Evolutionary conservation across 2,888 invertebrate genomes (phyloP).

Genomic region (Emmelina monodactyla): DNA sequence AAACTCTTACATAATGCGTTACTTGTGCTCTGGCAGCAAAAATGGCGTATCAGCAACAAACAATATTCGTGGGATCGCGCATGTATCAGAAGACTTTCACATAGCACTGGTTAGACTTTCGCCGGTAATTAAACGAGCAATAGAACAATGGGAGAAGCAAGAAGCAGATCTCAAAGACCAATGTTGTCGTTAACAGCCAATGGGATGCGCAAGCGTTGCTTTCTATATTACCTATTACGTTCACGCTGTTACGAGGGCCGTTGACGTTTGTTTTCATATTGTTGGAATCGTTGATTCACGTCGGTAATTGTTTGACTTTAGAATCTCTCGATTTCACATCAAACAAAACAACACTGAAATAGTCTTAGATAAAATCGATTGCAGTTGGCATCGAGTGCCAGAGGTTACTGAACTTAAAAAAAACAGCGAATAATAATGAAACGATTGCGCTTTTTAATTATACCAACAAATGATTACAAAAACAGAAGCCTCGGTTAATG

Average conservation of each 20-base stretch:
- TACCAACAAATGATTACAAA: no score
- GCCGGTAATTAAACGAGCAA: conserved; percentile 55
- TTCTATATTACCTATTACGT: conserved; percentile 30
- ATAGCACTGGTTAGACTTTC: conserved; percentile 56
- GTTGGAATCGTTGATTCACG: no score
- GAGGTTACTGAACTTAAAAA: no score
- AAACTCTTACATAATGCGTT: neutral
- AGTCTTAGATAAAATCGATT: no score
- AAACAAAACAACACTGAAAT: no score
- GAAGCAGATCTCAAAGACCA: conserved; percentile 45
- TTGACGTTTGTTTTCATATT: no score
- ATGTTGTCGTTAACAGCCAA: conserved; percentile 55
- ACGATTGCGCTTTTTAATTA: no score
- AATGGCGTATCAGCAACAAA: conserved; percentile 1
- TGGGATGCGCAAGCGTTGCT: conserved; percentile 55
- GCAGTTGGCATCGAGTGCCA: no score
- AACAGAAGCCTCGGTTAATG: no score
- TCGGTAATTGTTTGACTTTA: no score
- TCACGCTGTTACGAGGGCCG: neutral
- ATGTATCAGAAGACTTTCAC: conserved; percentile 45
- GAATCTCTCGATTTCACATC: no score
- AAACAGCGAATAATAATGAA: no score
- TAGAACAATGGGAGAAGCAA: conserved; percentile 58
- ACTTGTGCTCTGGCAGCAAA: neutral
- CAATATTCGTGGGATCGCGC: conserved; percentile 25